phyloP scores from a whole-genome alignment of 2,797 vertebrate genomes.

The Spea hammondii region DNA sequence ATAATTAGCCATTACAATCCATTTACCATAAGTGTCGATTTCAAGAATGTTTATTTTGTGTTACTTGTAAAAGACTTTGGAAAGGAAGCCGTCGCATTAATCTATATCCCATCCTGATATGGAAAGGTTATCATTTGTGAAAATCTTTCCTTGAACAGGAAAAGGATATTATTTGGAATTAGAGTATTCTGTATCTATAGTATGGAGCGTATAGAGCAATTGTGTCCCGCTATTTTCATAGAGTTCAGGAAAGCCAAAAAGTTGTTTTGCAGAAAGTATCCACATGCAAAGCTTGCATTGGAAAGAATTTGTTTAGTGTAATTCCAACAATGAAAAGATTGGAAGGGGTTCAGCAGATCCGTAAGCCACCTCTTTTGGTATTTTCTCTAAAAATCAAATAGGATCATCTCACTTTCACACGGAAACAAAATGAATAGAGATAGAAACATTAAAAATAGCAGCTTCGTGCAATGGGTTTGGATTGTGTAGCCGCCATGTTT shows the following conservation, averaged over 20 bases:
- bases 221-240: no score
- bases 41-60: neutral
- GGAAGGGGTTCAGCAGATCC: slow-evolving; percentile 12
- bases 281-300: neutral
- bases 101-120: neutral
- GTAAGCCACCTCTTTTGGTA: slow-evolving; percentile 18
- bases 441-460: no score
- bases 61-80: neutral
- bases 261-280: neutral
- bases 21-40: slow-evolving; percentile 24
- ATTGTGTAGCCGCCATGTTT: no score
- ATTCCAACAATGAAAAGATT: slow-evolving; percentile 17
- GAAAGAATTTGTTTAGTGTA: slow-evolving; percentile 8
- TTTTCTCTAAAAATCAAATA: slow-evolving; percentile 1
- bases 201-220: neutral
- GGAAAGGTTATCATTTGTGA: slow-evolving; percentile 2
- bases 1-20: slow-evolving; percentile 9
- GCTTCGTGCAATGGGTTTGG: no score
- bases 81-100: neutral
- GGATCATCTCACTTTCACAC: no score
- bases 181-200: slow-evolving; percentile 1
- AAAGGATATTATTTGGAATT: neutral
- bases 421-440: no score
- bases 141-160: neutral
- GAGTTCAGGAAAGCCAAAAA: no score